phyloP scores from a whole-genome alignment of 2,113 vertebrate genomes.

The Hippolais icterina region DNA sequence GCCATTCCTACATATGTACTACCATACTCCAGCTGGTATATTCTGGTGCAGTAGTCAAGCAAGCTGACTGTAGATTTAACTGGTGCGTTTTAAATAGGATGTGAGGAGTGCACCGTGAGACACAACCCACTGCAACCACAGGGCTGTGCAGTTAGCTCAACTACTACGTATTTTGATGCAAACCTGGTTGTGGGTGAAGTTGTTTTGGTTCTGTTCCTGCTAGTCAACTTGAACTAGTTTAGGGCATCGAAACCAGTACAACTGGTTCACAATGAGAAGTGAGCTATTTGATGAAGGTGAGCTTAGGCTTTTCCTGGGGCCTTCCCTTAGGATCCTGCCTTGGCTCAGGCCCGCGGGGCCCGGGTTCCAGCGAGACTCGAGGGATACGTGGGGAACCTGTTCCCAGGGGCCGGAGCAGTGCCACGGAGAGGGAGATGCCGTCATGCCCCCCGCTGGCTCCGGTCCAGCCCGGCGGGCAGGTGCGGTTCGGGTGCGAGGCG shows the following conservation, averaged over 20 bases:
- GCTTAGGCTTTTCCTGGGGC: background rate
- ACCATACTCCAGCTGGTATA: background rate
- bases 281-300: background rate
- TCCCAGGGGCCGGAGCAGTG: rapidly evolving
- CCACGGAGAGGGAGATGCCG: too few species aligned
- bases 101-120: background rate
- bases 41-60: too few species aligned
- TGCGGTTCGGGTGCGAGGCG: background rate
- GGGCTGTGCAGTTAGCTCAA: background rate
- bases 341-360: background rate
- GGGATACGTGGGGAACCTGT: rapidly evolving
- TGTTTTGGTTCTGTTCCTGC: background rate
- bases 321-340: background rate
- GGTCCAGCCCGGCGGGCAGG: background rate
- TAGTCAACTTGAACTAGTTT: background rate
- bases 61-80: background rate
- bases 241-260: background rate
- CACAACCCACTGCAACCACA: background rate
- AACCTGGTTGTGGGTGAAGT: background rate
- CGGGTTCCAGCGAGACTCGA: background rate
- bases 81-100: background rate
- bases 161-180: rapidly evolving
- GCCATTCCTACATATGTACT: background rate
- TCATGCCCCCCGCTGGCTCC: background rate
- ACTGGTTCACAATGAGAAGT: background rate